Percentiles rank a stretch among this genome's conserved stretches.
These are phyloP conservation scores for Eupithecia subumbrata DNA, from an alignment of 2,888 invertebrate genomes.

Conservation along the genomic window DNA sequence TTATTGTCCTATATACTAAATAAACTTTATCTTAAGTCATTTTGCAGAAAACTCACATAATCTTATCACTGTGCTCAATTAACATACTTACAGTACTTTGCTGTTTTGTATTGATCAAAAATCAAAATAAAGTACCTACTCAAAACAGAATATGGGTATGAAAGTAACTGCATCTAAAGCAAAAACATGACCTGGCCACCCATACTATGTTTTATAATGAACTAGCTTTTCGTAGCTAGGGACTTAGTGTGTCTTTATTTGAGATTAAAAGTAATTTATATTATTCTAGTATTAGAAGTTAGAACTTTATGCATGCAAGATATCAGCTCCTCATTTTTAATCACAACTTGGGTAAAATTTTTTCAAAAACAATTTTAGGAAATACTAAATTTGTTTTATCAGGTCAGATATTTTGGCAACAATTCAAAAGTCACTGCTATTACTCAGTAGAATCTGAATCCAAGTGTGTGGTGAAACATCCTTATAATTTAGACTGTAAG, in stretches of 20 bases:
- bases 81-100: not conserved
- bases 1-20: constrained; percentile 1
- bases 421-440: constrained; percentile 57
- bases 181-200: not conserved
- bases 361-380: constrained; percentile 41
- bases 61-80: constrained; percentile 12
- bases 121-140: not conserved
- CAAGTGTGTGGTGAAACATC: constrained; percentile 36
- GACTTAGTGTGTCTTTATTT: not conserved
- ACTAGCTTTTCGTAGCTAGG: not conserved
- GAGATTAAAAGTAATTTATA: not conserved
- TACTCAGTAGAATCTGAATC: constrained; percentile 38
- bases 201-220: not conserved
- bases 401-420: constrained; percentile 67
- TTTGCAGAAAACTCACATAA: constrained; percentile 4
- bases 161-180: not conserved
- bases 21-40: constrained; percentile 5
- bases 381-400: constrained; percentile 52
- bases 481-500: constrained; percentile 23
- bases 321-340: not conserved
- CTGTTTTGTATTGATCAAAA: not conserved
- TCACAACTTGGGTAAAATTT: not conserved
- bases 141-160: not conserved
- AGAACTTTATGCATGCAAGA: not conserved
- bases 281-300: not conserved